Percentiles rank a stretch among this genome's conserved stretches.
These are phyloP conservation scores for Tricholaema leucomelas DNA, from an alignment of 2,113 vertebrate species.

Conservation along the genomic window DNA sequence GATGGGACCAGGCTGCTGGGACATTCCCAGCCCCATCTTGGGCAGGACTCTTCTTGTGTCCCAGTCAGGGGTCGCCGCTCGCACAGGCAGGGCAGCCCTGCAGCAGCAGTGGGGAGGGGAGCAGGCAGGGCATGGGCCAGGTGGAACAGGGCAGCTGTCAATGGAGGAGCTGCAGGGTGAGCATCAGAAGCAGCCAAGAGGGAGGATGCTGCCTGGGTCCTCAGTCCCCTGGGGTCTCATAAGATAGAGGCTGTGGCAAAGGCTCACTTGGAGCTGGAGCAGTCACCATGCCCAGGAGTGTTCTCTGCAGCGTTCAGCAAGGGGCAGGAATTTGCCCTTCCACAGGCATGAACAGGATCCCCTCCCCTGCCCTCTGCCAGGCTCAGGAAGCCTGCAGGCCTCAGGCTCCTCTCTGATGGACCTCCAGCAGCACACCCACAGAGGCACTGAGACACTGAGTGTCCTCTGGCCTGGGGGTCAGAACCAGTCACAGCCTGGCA, in stretches of 20 bases:
- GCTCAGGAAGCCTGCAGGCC: neutral
- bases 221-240: neutral
- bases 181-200: neutral
- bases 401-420: neutral
- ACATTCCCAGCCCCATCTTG: neutral
- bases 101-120: accelerated
- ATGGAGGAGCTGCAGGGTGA: neutral
- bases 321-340: neutral
- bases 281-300: accelerated
- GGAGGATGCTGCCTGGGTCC: neutral
- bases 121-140: neutral
- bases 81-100: neutral
- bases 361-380: neutral
- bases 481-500: neutral
- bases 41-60: neutral
- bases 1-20: neutral
- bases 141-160: neutral
- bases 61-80: neutral
- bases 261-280: neutral
- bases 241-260: neutral
- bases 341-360: neutral
- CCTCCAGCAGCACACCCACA: neutral
- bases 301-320: neutral
- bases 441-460: accelerated
- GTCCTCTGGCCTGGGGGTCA: neutral